Conservation (phyloP, 2,113 vertebrate species). For the Procavia capensis region DNA sequence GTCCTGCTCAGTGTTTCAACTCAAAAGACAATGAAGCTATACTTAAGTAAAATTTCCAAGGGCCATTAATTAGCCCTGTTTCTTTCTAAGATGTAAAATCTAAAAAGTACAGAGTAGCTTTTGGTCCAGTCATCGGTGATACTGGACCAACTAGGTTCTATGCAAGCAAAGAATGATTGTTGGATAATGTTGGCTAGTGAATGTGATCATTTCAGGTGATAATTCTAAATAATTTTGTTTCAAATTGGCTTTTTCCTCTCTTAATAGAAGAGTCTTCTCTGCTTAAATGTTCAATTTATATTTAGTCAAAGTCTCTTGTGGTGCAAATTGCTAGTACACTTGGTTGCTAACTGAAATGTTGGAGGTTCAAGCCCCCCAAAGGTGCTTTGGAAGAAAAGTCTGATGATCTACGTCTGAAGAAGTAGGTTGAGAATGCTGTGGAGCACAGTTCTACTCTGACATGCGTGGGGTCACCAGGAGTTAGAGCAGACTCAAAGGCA, state of each 20-base stretch:
- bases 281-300: rapidly evolving
- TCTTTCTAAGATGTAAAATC: not conserved
- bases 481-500: not conserved
- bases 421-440: not conserved
- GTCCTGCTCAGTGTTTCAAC: rapidly evolving
- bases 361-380: not conserved
- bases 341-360: not conserved
- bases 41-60: not conserved
- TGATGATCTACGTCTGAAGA: not conserved
- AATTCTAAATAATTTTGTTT: not conserved
- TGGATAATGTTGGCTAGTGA: rapidly evolving
- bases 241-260: too few species aligned
- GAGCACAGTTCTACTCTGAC: not conserved
- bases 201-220: rapidly evolving
- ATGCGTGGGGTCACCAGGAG: not conserved
- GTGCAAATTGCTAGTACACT: not conserved
- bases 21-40: not conserved
- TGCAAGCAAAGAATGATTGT: rapidly evolving
- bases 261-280: not conserved
- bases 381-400: not conserved
- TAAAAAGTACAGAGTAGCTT: not conserved
- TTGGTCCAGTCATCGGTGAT: rapidly evolving
- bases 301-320: not conserved
- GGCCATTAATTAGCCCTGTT: not conserved
- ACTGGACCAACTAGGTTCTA: rapidly evolving